Evolutionary conservation across 1,140 invertebrate species (phyloP).

Genomic region (Penaeus chinensis): DNA sequence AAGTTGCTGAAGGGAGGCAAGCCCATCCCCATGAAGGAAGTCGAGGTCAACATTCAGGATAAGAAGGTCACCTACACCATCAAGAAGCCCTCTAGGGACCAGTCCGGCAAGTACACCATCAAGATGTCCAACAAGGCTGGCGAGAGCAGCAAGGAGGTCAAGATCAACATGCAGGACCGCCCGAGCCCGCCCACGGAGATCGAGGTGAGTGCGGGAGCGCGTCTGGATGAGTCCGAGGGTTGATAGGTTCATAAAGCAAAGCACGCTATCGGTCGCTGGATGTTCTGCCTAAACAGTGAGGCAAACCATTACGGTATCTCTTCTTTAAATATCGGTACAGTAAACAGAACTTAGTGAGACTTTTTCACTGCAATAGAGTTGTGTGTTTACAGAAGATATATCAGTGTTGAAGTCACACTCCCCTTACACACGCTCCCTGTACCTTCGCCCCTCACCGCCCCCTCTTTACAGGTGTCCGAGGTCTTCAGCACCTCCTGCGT

Average conservation of each 20-base stretch:
- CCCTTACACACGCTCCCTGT: not conserved
- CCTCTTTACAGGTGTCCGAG: conserved; percentile 80
- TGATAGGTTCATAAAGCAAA: too few species aligned
- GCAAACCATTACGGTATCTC: too few species aligned
- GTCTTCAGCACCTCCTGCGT: conserved; percentile 92
- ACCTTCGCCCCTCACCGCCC: not conserved
- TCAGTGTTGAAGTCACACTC: not conserved
- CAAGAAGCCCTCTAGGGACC: conserved; percentile 86
- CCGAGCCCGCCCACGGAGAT: conserved; percentile 58
- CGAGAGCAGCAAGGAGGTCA: conserved; percentile 85
- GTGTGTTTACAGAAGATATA: too few species aligned
- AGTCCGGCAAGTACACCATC: conserved; percentile 86
- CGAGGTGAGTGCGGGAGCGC: conserved; percentile 35
- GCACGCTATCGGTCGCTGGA: too few species aligned
- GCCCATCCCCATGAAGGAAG: conserved; percentile 84
- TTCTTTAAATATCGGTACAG: too few species aligned
- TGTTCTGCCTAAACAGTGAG: too few species aligned
- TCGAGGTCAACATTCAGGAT: conserved; percentile 88
- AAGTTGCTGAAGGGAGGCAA: conserved; percentile 92
- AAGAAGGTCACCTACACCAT: conserved; percentile 90
- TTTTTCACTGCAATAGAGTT: too few species aligned
- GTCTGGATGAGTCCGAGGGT: too few species aligned
- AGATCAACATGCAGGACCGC: conserved; percentile 86
- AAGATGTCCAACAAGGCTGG: conserved; percentile 89
- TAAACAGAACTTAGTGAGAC: too few species aligned